These are phyloP conservation scores for Aphidius ervi DNA, from an alignment of 1,140 invertebrate genomes.

Conservation along the genomic window DNA sequence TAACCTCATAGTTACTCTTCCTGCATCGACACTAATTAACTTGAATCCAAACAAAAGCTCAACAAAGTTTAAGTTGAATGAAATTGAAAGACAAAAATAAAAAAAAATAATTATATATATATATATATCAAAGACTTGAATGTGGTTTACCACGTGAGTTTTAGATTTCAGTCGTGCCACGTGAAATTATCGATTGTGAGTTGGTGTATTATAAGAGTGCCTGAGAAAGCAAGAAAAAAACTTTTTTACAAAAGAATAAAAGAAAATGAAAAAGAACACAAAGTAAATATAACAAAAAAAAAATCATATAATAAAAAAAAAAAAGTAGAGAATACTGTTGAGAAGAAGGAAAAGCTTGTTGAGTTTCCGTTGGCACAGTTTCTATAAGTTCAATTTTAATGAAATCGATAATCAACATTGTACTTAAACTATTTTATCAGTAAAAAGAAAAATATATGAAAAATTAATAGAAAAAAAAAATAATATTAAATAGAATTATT, in stretches of 20 bases:
- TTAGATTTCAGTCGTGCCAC: slow-evolving; percentile 8
- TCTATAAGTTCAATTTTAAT: not conserved
- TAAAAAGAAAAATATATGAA: not conserved
- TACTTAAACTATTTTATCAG: not conserved
- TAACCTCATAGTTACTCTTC: not conserved
- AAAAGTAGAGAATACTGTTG: slow-evolving; percentile 6
- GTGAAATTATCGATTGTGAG: slow-evolving; percentile 12
- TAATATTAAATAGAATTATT: not conserved
- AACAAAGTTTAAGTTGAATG: not conserved
- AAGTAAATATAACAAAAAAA: not conserved
- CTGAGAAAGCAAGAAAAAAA: too few species aligned
- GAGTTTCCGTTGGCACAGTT: slow-evolving; percentile 15
- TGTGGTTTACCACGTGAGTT: slow-evolving; percentile 9
- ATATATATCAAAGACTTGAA: not conserved
- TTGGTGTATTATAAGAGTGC: not conserved
- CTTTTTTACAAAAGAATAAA: too few species aligned
- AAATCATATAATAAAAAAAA: slow-evolving; percentile 1
- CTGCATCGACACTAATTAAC: slow-evolving; percentile 5
- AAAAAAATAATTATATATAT: slow-evolving; percentile 1
- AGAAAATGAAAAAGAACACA: too few species aligned
- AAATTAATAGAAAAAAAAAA: not conserved
- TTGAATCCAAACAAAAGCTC: slow-evolving; percentile 6
- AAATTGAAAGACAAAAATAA: not conserved
- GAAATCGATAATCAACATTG: not conserved
- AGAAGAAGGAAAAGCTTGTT: slow-evolving; percentile 15